phyloP scores from a whole-genome alignment of 2,113 vertebrate species.

The Zapornia atra region DNA sequence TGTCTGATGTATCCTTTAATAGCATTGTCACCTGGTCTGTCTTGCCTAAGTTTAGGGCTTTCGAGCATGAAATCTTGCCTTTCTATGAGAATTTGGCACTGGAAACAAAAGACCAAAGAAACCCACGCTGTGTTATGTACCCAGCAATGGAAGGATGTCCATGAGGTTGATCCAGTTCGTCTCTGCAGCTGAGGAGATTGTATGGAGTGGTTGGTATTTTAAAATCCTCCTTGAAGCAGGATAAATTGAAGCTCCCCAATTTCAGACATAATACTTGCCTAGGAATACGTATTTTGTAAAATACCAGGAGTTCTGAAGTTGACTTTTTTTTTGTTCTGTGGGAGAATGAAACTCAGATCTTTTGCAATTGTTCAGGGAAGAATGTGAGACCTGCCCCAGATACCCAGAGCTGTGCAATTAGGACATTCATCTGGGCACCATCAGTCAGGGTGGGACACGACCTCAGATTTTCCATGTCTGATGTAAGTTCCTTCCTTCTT shows the following conservation, averaged over 20 bases:
- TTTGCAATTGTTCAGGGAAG: background rate
- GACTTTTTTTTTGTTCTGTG: background rate
- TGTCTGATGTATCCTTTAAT: background rate
- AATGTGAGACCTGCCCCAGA: background rate
- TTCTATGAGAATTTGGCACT: background rate
- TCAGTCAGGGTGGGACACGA: background rate
- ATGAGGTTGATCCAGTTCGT: accelerated
- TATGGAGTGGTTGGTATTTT: background rate
- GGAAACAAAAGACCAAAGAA: background rate
- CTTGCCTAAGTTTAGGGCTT: background rate
- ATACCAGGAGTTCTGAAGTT: background rate
- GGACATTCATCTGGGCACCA: background rate
- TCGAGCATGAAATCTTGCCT: background rate
- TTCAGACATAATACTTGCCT: background rate
- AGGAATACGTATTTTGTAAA: background rate
- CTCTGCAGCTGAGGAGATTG: background rate
- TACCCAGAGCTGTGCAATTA: background rate
- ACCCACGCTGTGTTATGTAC: too few relatives aligned
- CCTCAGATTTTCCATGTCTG: background rate
- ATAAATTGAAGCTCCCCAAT: background rate
- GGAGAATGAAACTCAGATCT: background rate
- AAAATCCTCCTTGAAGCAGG: background rate
- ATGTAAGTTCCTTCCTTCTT: background rate
- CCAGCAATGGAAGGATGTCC: background rate
- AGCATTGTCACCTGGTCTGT: background rate